Evolutionary conservation across 2,113 vertebrate genomes (phyloP), one percentile per base, ranked within the genome.

Genomic region (Alosa alosa): DNA sequence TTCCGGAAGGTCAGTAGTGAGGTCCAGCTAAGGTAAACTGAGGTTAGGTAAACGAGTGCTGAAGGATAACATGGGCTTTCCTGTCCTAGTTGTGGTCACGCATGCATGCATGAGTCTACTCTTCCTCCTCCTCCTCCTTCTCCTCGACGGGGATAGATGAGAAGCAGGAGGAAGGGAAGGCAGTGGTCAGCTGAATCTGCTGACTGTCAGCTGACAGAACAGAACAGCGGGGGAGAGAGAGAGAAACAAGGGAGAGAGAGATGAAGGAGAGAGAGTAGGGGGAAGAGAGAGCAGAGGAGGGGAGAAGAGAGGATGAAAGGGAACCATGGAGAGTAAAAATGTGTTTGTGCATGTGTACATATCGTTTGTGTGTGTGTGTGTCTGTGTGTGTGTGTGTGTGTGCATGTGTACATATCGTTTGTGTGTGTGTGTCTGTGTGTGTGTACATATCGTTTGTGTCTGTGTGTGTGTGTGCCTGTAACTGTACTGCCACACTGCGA

Each of bases 201-300:
- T 94, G 94, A 95, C 92, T 82, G 41, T 95, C 94, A 96, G 93
- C 94, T 95, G 95, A 96, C 11, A 78, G 60, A 81, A 13, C 15
- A 17, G 31, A 60, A 25, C 81, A 83, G 44, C 13, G 10, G 68
- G 72, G n/a, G 82, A 45, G 83, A 50, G 52, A 39, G 39, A 68
- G 50, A 83, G 17, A 17, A 44, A 46, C 50, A 25, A 57, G 50
- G 83, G 50, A 55, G 85, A 45, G 81, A 60, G 85, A n/a, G 89
- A 86, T 83, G 87, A 81, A 88, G 68, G 72, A 50, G 20, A 36
- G 47, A 84, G 45, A 83, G 36, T 88, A 86, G 41, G 50, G 20
- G 55, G 18, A 46, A 3, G 25, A 78, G 57, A 49, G n/a, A 36
- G 36, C 50, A 39, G 45, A 81, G 75, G 36, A 31, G 49, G 20